Base-by-base conservation (phyloP, 2,888 invertebrate genomes). In the Lottia scabra region DNA sequence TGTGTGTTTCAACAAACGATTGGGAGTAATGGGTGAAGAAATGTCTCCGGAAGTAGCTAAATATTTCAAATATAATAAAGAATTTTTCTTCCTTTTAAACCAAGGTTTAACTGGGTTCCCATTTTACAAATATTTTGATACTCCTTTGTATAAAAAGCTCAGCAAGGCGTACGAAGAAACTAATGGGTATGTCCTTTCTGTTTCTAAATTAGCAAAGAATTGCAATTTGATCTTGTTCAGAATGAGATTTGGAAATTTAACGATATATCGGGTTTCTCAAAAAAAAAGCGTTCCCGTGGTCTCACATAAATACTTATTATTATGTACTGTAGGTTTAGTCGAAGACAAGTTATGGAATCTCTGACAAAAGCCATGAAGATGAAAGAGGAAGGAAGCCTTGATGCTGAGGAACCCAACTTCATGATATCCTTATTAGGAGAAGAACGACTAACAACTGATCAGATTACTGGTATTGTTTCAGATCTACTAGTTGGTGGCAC, bases 1-100 rank as follows among this genome's bases (percentile, higher is more conserved):
- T 48, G 74, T 80, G 26, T 78, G 78, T 63, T 80, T 77, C 67
- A 78, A 79, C 68, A 71, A 65, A n/a, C 71, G 80, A 0, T 67
- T 80, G 26, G 80, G 79, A 0, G 74, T 73, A 62, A 62, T 80
- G n/a, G 67, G 67, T 10, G 65, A 38, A 13, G 72, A 75, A 26
- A 26, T 56, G 23, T 65, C 70, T 4, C 63, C 69, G n/a, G 68
- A 74, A 43, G 26, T 68, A 13, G 15, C 38, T 1, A 16, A 68
- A 4, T 56, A 23, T 30, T 43, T 71, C 12, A 43, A 44, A 43
- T 66, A 71, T 63, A 45, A 69, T 12, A 63, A 63, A 16, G 15
- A 38, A 15, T 63, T 74, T 46, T 65, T 73, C 15, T 62, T 38
- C 12, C 16, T 66, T 8, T 15, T 63, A 4, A 45, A 65, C 23